Base-by-base conservation (phyloP, 2,888 invertebrate species). In the Leptopterna dolabrata region DNA sequence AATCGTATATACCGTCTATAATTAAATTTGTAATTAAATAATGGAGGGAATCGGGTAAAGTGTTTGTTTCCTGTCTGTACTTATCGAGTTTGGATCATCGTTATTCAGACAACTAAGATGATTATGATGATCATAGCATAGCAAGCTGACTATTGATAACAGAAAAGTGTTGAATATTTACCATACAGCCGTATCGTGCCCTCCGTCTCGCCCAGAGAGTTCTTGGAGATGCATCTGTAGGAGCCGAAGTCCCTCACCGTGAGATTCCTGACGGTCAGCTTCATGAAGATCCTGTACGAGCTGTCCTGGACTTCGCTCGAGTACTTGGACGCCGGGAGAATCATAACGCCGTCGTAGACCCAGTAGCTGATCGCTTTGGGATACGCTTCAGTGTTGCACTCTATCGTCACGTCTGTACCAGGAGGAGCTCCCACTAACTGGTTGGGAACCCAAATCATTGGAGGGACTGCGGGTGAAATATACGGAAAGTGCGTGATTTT, bases 401-500 rank as follows among this genome's bases (percentile, higher is more conserved):
- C 97, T 91, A 98, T 95, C 76, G 96, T 96, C 89, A 97, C 97
- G 93, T 97, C 97, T 78, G 97, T 97, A 89, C 97, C 96, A 88
- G 96, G 94, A 88, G 97, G 97, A 41, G 97, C 97, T 1, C 97
- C 97, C 89, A 97, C 97, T 92, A 97, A 93, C 93, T 97, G 97
- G 93, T 97, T 97, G 87, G 97, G 97, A 90, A 97, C 97, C 96
- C 96, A 97, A 91, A 97, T 97, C 96, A 97, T 97, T 84, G 97
- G 97, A 0, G 96, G 96, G 93, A 97, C 97, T 97, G 85, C 11
- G 63, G 24, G 19, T 63, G 24, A 36, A 36, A n/a, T n/a, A n/a
- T n/a, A n/a, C n/a, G 55, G 55, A 29, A 73, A 30, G 29, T 70
- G 13, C 9, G n/a, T n/a, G n/a, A n/a, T n/a, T n/a, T n/a, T n/a